A percentile compares a stretch with the other conserved stretches of the same genome.
Conservation (phyloP, 2,888 invertebrate species). For the Acronicta aceris region DNA sequence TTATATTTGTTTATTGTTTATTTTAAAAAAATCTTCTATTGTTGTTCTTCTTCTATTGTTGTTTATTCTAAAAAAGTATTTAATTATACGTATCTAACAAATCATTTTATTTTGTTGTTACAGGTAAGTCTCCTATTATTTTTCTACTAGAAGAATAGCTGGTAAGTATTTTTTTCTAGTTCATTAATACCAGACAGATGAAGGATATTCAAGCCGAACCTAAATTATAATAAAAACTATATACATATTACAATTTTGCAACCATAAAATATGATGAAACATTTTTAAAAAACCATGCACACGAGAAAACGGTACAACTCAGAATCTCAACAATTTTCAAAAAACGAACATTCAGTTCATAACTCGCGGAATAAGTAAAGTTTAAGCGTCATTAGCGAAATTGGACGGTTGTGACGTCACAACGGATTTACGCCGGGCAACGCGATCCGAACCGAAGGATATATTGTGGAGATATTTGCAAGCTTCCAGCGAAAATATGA, state of each 20-base stretch:
- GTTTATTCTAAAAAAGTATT: too few species aligned
- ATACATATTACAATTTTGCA: neutral
- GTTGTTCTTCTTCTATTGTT: too few species aligned
- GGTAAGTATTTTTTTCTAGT: constrained; percentile 5
- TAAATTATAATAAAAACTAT: neutral
- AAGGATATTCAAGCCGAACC: too few species aligned
- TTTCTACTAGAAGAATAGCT: neutral
- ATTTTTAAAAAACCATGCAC: constrained; percentile 16
- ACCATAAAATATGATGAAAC: neutral
- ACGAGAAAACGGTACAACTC: constrained; percentile 39
- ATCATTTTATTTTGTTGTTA: constrained; percentile 53
- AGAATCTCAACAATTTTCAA: constrained; percentile 54
- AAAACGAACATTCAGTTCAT: constrained; percentile 62
- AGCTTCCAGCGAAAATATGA: constrained; percentile 55
- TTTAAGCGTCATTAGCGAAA: constrained; percentile 82
- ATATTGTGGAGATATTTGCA: constrained; percentile 52
- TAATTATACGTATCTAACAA: too few species aligned
- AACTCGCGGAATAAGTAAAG: constrained; percentile 75
- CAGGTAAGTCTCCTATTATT: constrained; percentile 60
- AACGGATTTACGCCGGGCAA: constrained; percentile 68
- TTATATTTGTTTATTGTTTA: too few species aligned
- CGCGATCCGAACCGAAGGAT: constrained; percentile 51
- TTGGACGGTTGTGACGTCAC: constrained; percentile 78
- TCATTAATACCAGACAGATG: too few species aligned
- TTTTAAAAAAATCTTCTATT: too few species aligned